Evolutionary conservation across 2,113 vertebrate genomes (phyloP), one percentile per base, ranked within the genome.

Genomic region (Semnornis frantzii): DNA sequence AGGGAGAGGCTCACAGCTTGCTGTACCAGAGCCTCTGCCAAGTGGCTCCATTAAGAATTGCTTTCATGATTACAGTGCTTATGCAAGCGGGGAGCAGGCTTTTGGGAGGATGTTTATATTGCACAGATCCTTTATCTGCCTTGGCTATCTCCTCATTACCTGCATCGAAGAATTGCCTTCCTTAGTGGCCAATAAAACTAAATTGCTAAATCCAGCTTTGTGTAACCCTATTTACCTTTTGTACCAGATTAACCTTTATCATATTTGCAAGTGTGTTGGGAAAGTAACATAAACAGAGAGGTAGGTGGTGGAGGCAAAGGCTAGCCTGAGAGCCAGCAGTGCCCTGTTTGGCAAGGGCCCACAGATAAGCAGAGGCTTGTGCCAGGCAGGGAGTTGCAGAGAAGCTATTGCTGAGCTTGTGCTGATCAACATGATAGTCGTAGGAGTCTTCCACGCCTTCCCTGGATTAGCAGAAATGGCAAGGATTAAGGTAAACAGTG

Each of bases 41-140:
- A 96, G 84, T 96, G 82, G 87, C 91, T 95, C 93, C 92, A 91
- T 94, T 94, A 96, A 94, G 92, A 92, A 90, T 81, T 86, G 85
- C 88, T 95, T 95, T 95, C 90, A 84, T 94, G 95, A 96, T 96
- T 94, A 93, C 87, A 87, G 82, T 0, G 30, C 85, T 96, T 94
- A 88, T 93, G 95, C 90, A 95, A 94, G 92, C 12, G 0, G 82
- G 93, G 90, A 95, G 66, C 92, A 86, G 87, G 82, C 85, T 89
- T 82, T 92, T 64, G 95, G 93, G 95, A 95, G 96, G 94, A 96
- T 97, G 95, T 97, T 97, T 97, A 93, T 95, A 87, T 94, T 95
- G 90, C 94, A 82, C 70, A 66, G 90, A 90, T 93, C 83, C 50
- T 94, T 94, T 94, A 94, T 96, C 93, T 96, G 89, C 24, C 78